Base-by-base conservation (phyloP, 2,797 vertebrate species). In the Thamnophis elegans region DNA sequence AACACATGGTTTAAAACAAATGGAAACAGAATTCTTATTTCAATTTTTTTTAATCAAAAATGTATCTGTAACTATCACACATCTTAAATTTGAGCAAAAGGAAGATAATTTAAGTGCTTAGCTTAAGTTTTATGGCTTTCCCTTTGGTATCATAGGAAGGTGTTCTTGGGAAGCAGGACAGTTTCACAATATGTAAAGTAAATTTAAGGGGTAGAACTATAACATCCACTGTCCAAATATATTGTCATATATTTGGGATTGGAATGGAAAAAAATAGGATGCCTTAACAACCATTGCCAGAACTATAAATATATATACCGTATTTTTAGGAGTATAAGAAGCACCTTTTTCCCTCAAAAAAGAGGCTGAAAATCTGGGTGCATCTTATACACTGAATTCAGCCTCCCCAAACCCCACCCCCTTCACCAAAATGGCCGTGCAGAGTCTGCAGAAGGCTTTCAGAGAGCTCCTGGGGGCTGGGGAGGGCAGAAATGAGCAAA, bases 11-110 rank as follows among this genome's bases (percentile, higher is more conserved):
- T 93, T 58, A 53, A 65, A 53, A n/a, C 4, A 47, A 93, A 56
- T 92, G 59, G 47, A 85, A 62, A 62, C 10, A 32, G 7, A 59
- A 78, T 89, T 89, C 56, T 53, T 93, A 78, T 87, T 90, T 87
- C 85, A 25, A 82, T 8, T 20, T 58, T 26, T 13, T 88, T 59
- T 58, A 13, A 0, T 86, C 51, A 55, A 87, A 13, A 20, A 53
- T 26, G 82, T 5, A 82, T 59, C 60, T 88, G 65, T 42, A 51
- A 93, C 58, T 5, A 92, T 36, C 53, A 58, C 36, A 65, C 51
- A 89, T 1, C 68, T 36, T 32, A 92, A 36, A n/a, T 59, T 25
- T 82, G 22, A 55, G 58, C 62, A 73, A 51, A 22, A 92, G 88
- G 54, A 0, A 0, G 26, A 68, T 65, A 55, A 13, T 32, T 26